Evolutionary conservation across 2,113 vertebrate species (phyloP), one percentile per base, ranked within the genome.

Genomic region (Andinoacara biseriatus): DNA sequence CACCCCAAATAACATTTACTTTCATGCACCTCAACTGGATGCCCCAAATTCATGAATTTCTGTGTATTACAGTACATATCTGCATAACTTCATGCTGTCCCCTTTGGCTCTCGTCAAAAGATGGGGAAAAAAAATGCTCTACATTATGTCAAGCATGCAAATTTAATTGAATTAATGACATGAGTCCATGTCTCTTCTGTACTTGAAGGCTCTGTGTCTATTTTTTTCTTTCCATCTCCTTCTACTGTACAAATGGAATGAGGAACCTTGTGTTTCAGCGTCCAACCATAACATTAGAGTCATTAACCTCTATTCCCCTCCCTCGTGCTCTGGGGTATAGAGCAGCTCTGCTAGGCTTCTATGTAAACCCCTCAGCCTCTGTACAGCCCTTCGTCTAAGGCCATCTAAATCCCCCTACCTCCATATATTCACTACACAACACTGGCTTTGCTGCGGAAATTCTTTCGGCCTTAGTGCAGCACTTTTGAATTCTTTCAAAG

Each of bases 91-190:
- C 46, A 22, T 80, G 58, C 77, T 86, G 89, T 93, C 90, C 80
- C 89, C 88, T 82, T 90, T 85, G 92, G 91, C 88, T 82, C 49
- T 90, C 67, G 90, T 95, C 95, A 95, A 95, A 94, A 95, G 95
- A 96, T 69, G 76, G 46, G 65, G 26, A 33, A 59, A 87, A 83
- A 82, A 89, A 86, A 82, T 20, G 54, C 95, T 96, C 95, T 93
- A 94, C 94, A 90, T 95, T 96, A 92, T 95, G 96, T 97, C 96
- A 97, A 95, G 94, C 94, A 89, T 95, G 96, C 94, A 95, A 88
- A 96, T 96, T 92, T 96, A 97, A 97, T 96, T 97, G 96, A 97
- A 96, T 97, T 97, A 97, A 98, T 97, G 96, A 96, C 90, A 89
- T 80, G 89, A 90, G 90, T 91, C 87, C 86, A 46, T 94, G 96